Percentiles rank a stretch among this genome's conserved stretches.
These are phyloP conservation scores for Hydrozoanthus gracilis DNA, from an alignment of 92 coral and sea anemone genomes.

Conservation along the genomic window DNA sequence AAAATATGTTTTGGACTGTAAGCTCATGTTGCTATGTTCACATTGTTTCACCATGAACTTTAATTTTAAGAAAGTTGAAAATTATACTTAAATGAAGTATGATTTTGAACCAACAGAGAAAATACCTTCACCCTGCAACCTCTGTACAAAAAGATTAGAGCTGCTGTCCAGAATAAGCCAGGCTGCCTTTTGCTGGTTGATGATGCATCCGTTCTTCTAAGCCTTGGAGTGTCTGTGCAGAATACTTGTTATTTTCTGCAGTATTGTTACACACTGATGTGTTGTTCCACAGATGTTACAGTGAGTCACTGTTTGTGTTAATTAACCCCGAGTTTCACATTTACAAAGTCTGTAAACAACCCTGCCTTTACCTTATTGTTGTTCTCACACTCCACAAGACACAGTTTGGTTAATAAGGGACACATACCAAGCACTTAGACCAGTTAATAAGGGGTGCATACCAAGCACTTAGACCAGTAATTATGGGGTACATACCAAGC, in stretches of 20 bases:
- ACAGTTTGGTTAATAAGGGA: no score
- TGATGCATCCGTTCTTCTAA: constrained; percentile 75
- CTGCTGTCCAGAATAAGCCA: constrained; percentile 66
- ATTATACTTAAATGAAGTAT: neutral
- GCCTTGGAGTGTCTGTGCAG: constrained; percentile 76
- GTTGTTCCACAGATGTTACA: constrained; percentile 63
- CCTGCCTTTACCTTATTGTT: no score
- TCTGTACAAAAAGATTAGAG: constrained; percentile 67
- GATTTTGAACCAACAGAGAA: constrained; percentile 44
- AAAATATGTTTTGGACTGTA: no score
- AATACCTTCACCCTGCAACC: constrained; percentile 73
- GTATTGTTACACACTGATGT: constrained; percentile 74
- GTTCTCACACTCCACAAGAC: no score
- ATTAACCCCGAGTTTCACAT: no score
- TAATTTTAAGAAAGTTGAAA: neutral
- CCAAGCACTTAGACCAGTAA: no score
- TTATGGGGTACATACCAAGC: no score
- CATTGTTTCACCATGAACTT: neutral
- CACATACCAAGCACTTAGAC: no score
- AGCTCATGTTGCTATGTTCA: no score
- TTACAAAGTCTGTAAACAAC: no score
- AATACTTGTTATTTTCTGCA: constrained; percentile 71
- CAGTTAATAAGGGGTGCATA: no score
- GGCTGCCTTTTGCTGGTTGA: constrained; percentile 78
- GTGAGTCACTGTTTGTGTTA: no score